These are phyloP conservation scores for Cephonodes hylas DNA, from an alignment of 2,888 invertebrate genomes.

Conservation along the genomic window DNA sequence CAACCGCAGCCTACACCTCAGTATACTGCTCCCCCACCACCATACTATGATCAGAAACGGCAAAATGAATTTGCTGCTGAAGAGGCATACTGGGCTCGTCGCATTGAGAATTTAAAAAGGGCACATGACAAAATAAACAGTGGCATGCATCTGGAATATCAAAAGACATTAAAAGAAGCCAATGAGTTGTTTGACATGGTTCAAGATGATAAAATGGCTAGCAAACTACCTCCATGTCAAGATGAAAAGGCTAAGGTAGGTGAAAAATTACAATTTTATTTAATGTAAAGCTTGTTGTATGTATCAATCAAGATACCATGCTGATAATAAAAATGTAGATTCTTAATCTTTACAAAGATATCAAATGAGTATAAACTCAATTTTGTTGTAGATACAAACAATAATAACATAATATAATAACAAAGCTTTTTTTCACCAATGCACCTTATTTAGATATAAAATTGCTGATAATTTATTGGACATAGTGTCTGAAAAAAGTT, in stretches of 20 bases:
- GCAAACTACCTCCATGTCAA: constrained; percentile 69
- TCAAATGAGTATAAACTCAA: too few relatives aligned
- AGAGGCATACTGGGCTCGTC: constrained; percentile 70
- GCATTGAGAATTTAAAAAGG: constrained; percentile 67
- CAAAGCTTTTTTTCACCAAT: too few relatives aligned
- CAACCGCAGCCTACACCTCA: constrained; percentile 46
- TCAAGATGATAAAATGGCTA: constrained; percentile 56
- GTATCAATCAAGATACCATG: too few relatives aligned
- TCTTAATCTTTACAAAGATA: too few relatives aligned
- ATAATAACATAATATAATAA: too few relatives aligned
- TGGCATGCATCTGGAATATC: constrained; percentile 68
- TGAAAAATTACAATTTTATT: constrained; percentile 5
- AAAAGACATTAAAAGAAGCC: constrained; percentile 70
- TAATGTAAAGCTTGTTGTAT: neutral
- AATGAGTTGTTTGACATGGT: constrained; percentile 63
- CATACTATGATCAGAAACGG: constrained; percentile 50
- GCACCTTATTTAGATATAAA: too few relatives aligned
- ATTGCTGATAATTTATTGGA: too few relatives aligned
- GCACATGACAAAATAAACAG: constrained; percentile 69
- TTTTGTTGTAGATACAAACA: too few relatives aligned
- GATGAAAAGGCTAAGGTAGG: constrained; percentile 72
- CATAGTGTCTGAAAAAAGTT: too few relatives aligned
- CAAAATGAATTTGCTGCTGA: constrained; percentile 62
- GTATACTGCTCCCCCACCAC: constrained; percentile 51
- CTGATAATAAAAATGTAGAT: too few relatives aligned